Percentiles rank a stretch among this genome's conserved stretches.
phyloP scores from a whole-genome alignment of 2,113 vertebrate species.

The Erinaceus europaeus region DNA sequence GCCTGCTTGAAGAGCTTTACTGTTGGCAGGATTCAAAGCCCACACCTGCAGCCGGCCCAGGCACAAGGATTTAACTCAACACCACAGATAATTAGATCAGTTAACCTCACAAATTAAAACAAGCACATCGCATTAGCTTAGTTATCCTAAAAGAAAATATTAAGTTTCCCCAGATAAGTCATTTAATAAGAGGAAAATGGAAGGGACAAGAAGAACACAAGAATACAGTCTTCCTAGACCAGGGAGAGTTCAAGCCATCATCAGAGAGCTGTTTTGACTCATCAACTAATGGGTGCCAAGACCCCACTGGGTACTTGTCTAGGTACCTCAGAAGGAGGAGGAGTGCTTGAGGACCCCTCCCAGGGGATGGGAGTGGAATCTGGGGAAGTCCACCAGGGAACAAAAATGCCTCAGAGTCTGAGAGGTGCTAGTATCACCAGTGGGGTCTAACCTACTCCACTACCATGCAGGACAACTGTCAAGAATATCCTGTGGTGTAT shows the following conservation, averaged over 20 bases:
- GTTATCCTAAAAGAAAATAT: slow-evolving; percentile 86
- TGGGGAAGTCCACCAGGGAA: too few species aligned
- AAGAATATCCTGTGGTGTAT: background rate
- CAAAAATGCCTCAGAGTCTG: background rate
- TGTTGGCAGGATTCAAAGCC: slow-evolving; percentile 83
- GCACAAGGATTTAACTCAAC: slow-evolving; percentile 83
- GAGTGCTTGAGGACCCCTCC: background rate
- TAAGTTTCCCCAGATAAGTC: slow-evolving; percentile 81
- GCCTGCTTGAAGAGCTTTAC: slow-evolving; percentile 82
- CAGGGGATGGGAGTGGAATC: too few species aligned
- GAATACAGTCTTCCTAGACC: background rate
- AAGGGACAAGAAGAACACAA: slow-evolving; percentile 46
- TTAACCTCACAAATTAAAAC: slow-evolving; percentile 87
- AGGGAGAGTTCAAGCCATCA: background rate
- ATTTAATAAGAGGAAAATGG: slow-evolving; percentile 80
- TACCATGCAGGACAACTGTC: background rate
- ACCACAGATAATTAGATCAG: slow-evolving; percentile 85
- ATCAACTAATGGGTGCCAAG: too few species aligned
- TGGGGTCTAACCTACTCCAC: background rate
- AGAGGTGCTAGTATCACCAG: background rate
- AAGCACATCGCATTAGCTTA: slow-evolving; percentile 83
- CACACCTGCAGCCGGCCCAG: slow-evolving; percentile 80
- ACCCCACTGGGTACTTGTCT: background rate
- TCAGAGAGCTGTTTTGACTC: background rate
- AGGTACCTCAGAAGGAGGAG: background rate